Evolutionary conservation across 2,888 invertebrate genomes (phyloP).

Genomic region (Tachina grossa): DNA sequence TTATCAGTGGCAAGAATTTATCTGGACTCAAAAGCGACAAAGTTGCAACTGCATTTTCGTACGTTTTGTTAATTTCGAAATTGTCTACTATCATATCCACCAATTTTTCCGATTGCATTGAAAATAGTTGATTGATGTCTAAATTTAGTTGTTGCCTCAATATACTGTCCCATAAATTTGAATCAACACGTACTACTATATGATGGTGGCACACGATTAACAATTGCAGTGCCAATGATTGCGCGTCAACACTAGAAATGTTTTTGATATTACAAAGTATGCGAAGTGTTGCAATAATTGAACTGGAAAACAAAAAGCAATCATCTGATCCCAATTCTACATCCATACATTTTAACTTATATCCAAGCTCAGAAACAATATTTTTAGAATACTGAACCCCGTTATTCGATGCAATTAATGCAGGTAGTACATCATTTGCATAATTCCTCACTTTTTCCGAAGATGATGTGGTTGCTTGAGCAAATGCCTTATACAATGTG

Average conservation of each 20-base stretch:
- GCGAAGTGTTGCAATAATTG: constrained; percentile 78
- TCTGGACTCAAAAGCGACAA: constrained; percentile 87
- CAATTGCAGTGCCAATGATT: constrained; percentile 86
- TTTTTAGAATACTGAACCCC: constrained; percentile 86
- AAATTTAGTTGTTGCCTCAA: constrained; percentile 82
- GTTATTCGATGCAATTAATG: constrained; percentile 85
- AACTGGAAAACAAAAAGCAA: constrained; percentile 74
- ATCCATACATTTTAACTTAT: constrained; percentile 87
- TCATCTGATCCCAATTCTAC: constrained; percentile 79
- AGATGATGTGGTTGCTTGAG: constrained; percentile 87
- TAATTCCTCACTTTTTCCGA: constrained; percentile 86
- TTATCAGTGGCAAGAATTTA: constrained; percentile 86
- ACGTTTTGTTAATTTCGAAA: constrained; percentile 84
- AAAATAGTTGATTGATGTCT: constrained; percentile 84
- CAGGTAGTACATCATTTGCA: constrained; percentile 85
- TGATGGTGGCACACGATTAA: constrained; percentile 91
- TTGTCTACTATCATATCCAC: constrained; percentile 86
- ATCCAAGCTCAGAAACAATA: constrained; percentile 87
- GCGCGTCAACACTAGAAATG: constrained; percentile 83
- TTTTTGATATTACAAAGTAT: constrained; percentile 77
- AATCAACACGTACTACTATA: constrained; percentile 84
- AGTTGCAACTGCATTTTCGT: constrained; percentile 89
- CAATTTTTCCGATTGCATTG: constrained; percentile 85
- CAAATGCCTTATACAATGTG: constrained; percentile 86
- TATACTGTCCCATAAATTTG: constrained; percentile 88